Evolutionary conservation across 2,888 invertebrate genomes (phyloP), one percentile per base, ranked within the genome.

Genomic region (Trisateles emortualis): DNA sequence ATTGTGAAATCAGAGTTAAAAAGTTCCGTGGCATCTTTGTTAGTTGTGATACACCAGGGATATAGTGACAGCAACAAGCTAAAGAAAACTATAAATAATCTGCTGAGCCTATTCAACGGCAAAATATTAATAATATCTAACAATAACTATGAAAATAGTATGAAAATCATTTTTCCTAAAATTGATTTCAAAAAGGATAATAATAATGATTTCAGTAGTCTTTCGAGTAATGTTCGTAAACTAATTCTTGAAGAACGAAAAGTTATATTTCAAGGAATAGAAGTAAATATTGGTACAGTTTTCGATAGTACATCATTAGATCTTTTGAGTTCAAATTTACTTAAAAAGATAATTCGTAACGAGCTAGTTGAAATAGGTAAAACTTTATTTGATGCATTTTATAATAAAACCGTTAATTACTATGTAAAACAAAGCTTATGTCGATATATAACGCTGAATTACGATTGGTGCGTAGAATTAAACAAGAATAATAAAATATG

Each of bases 191-290:
- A 51, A 10, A 17, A n/a, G n/a, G 59, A 59, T 11, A 33, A 29
- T 30, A 36, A 39, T 45, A 55, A 19, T 19, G 45, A 42, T 5
- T 65, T 65, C 38, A 40, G 14, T 19, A 55, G 59, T 39, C 17
- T 59, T 1, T 47, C 38, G 8, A 41, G 35, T 24, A 8, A 8
- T n/a, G 43, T 30, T 48, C 48, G 52, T 11, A 22, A 22, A 1
- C 43, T 39, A 33, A 43, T 68, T 32, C 45, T 58, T 16, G 24
- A 64, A 26, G 39, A 65, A n/a, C 44, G 50, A 16, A 36, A 44
- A 42, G 24, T 66, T 9, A 17, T 49, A 17, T 66, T 65, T 24
- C 66, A 66, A 46, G 66, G 66, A 11, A 19, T 49, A 9, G 46
- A 44, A 30, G 39, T 50, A 11, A 26, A 51, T 11, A 22, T 65